These are phyloP conservation scores for Leptinotarsa texana DNA, from an alignment of 1,140 invertebrate species.

Conservation along the genomic window DNA sequence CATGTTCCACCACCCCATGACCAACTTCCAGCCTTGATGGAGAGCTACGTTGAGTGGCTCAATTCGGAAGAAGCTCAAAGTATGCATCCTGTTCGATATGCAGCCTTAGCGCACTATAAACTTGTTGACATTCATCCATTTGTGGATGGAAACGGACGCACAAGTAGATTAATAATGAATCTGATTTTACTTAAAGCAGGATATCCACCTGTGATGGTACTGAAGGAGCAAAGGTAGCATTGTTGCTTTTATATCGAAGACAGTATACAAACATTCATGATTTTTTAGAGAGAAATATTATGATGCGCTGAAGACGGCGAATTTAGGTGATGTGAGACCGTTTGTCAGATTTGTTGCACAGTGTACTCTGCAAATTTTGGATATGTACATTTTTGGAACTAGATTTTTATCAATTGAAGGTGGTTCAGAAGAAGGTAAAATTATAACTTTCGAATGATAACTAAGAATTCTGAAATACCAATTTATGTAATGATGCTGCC, in stretches of 20 bases:
- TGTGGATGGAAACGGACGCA: slow-evolving; percentile 92
- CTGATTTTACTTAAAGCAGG: slow-evolving; percentile 97
- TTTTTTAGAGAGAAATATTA: slow-evolving; percentile 73
- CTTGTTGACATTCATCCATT: slow-evolving; percentile 94
- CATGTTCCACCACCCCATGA: slow-evolving; percentile 85
- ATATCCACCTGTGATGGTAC: slow-evolving; percentile 93
- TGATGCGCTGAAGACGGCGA: slow-evolving; percentile 84
- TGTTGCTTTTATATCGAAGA: not conserved
- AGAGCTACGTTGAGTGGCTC: slow-evolving; percentile 86
- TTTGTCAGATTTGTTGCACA: slow-evolving; percentile 95
- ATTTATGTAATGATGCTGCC: not conserved
- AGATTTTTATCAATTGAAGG: slow-evolving; percentile 43
- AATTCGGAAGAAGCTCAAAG: slow-evolving; percentile 83
- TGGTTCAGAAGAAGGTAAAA: slow-evolving; percentile 28
- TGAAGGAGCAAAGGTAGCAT: slow-evolving; percentile 80
- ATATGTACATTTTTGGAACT: slow-evolving; percentile 88
- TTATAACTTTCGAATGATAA: slow-evolving; percentile 28
- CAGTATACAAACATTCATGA: not conserved
- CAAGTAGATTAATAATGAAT: slow-evolving; percentile 94
- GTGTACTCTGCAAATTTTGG: slow-evolving; percentile 90
- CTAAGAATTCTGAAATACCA: not conserved
- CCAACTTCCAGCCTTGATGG: slow-evolving; percentile 81
- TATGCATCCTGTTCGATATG: slow-evolving; percentile 89
- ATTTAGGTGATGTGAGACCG: slow-evolving; percentile 88
- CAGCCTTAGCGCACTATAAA: slow-evolving; percentile 94